Base-by-base conservation (phyloP, 2,888 invertebrate species). In the Lasioglossum lativentre region DNA sequence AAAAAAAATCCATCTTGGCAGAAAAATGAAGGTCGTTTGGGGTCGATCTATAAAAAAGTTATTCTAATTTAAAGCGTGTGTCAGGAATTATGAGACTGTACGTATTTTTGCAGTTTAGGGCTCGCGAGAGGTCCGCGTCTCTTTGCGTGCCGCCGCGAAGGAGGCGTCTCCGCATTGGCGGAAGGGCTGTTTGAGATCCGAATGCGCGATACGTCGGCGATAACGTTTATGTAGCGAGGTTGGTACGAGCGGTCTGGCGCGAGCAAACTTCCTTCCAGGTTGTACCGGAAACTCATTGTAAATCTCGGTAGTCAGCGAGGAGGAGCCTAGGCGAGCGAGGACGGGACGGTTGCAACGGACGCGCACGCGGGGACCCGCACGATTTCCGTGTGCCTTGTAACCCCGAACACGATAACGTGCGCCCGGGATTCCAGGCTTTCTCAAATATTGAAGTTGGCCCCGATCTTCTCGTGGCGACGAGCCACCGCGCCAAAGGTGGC, bases 271-370 rank as follows among this genome's bases (percentile, higher is more conserved):
- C 93, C 93, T 93, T 92, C 92, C 93, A 92, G 93, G 92, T 92
- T 92, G 91, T 90, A 92, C 91, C 94, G 95, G 94, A 95, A 94
- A 93, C 92, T 92, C 93, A 94, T 94, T 95, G 94, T 95, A 95
- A 95, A 95, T 95, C 94, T 95, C 92, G 89, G 88, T 90, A 91
- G 90, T 87, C 91, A 91, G 86, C 90, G 85, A 86, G 87, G 78
- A 86, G 80, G 38, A 63, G 63, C 63, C 63, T 63, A 80, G 84
- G 82, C 80, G 82, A 85, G 74, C 77, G 59, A 78, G 83, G 76
- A 77, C 84, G 76, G 85, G 75, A 75, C 84, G 78, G 85, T 72
- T 78, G 75, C 56, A 40, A 40, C 40, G 70, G 38, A 78, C 82
- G 83, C 79, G 83, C 56, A 56, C 82, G 74, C 68, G 68, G 75